Percentiles rank a stretch among this genome's conserved stretches.
Conservation (phyloP, 2,113 vertebrate genomes). For the Rhinolophus ferrumequinum region DNA sequence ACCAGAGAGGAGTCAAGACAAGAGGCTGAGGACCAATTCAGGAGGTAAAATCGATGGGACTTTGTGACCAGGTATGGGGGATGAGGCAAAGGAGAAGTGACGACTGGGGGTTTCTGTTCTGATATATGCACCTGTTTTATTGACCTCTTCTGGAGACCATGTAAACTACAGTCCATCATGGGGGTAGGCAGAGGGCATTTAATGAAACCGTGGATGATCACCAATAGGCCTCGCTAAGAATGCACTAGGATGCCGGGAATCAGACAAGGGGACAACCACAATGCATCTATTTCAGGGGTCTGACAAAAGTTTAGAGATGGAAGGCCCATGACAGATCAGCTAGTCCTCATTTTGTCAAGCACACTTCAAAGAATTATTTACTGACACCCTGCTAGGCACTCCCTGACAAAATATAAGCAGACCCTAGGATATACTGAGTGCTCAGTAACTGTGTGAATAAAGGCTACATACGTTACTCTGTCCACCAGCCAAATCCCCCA, state of each 20-base stretch:
- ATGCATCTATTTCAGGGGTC: not conserved
- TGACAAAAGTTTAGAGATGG: not conserved
- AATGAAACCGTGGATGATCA: not conserved
- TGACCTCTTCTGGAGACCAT: not conserved
- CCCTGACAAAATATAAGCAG: not conserved
- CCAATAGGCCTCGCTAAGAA: not conserved
- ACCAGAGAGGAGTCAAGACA: not conserved
- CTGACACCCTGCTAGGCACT: not conserved
- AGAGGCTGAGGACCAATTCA: not conserved
- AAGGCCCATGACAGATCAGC: not conserved
- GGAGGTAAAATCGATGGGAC: not conserved
- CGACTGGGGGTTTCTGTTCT: not conserved
- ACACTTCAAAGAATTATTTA: not conserved
- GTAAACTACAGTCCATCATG: no score
- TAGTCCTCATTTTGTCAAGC: not conserved
- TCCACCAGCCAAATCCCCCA: not conserved
- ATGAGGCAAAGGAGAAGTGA: not conserved
- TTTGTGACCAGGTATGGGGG: not conserved
- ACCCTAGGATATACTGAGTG: accelerated
- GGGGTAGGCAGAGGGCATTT: no score
- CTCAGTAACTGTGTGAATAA: not conserved
- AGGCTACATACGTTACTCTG: not conserved
- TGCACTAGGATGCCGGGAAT: not conserved
- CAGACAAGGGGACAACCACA: not conserved
- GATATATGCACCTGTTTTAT: not conserved